Percentiles rank a stretch among this genome's conserved stretches.
phyloP scores from a whole-genome alignment of 37 sponge, comb jelly and placozoan species.

The Corticium candelabrum region DNA sequence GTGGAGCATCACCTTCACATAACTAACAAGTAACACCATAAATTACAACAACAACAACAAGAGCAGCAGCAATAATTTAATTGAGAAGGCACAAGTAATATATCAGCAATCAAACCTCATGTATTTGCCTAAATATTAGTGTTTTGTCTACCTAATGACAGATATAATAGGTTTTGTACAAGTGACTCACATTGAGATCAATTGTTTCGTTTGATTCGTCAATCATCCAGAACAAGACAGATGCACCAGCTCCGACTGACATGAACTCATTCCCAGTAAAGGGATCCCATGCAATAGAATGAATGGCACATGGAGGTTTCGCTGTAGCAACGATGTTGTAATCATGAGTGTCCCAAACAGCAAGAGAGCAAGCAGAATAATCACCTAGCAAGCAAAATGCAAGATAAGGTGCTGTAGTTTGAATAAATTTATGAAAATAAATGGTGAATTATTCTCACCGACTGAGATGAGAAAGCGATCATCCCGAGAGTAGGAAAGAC shows the following conservation, averaged over 20 bases:
- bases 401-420: not conserved
- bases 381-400: constrained; percentile 28
- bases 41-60: too few relatives aligned
- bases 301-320: constrained; percentile 14
- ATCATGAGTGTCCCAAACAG: constrained; percentile 52
- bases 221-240: not conserved
- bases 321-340: constrained; percentile 35
- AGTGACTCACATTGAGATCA: too few relatives aligned
- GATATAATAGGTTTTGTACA: not conserved
- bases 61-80: too few relatives aligned
- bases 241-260: constrained; percentile 40
- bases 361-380: constrained; percentile 30
- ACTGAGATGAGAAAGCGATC: constrained; percentile 63
- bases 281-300: constrained; percentile 57
- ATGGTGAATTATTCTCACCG: constrained; percentile 31
- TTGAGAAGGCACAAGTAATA: too few relatives aligned
- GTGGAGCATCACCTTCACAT: too few relatives aligned
- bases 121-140: not conserved
- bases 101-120: not conserved
- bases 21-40: too few relatives aligned
- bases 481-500: constrained; percentile 59
- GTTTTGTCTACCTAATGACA: not conserved
- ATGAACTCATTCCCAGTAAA: constrained; percentile 55
- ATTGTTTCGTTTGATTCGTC: too few relatives aligned
- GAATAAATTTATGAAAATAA: too few relatives aligned